A percentile compares a stretch with the other conserved stretches of the same genome.
These are phyloP conservation scores for Capitulum mitella DNA, from an alignment of 2,888 invertebrate genomes.

Conservation along the genomic window DNA sequence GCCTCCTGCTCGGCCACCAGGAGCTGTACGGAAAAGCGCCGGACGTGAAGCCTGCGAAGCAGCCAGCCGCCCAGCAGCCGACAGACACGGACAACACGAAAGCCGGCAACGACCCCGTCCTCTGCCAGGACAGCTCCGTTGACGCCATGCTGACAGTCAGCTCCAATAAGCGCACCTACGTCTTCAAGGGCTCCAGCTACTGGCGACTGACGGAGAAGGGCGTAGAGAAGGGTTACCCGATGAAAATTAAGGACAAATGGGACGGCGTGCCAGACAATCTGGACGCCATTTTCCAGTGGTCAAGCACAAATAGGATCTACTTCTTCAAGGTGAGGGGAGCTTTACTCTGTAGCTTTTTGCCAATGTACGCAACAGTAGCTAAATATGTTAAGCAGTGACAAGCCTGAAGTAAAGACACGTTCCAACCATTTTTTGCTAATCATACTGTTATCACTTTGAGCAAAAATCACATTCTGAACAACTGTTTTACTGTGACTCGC, in stretches of 20 bases:
- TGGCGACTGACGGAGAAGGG: conserved; percentile 79
- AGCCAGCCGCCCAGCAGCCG: background rate
- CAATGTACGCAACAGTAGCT: too few relatives aligned
- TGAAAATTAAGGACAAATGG: conserved; percentile 69
- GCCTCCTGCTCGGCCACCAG: too few relatives aligned
- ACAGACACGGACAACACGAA: background rate
- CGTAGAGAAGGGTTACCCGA: conserved; percentile 79
- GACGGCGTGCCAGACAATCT: conserved; percentile 61
- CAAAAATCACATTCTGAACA: too few relatives aligned
- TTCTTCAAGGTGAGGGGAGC: conserved; percentile 76
- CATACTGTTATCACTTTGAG: too few relatives aligned
- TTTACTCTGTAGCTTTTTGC: too few relatives aligned
- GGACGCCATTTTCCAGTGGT: conserved; percentile 90
- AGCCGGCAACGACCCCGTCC: conserved; percentile 37
- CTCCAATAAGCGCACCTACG: conserved; percentile 76
- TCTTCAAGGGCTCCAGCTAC: conserved; percentile 80
- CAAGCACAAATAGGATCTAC: conserved; percentile 86
- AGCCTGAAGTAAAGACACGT: too few relatives aligned
- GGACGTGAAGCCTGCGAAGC: background rate
- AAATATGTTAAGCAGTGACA: too few relatives aligned
- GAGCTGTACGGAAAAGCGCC: background rate
- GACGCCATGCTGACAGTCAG: conserved; percentile 68
- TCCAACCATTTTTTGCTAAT: too few relatives aligned
- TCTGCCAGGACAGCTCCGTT: conserved; percentile 62
- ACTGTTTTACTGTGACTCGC: background rate